These are phyloP conservation scores for Drosophila dives DNA, from an alignment of 2,888 invertebrate species.

Conservation along the genomic window DNA sequence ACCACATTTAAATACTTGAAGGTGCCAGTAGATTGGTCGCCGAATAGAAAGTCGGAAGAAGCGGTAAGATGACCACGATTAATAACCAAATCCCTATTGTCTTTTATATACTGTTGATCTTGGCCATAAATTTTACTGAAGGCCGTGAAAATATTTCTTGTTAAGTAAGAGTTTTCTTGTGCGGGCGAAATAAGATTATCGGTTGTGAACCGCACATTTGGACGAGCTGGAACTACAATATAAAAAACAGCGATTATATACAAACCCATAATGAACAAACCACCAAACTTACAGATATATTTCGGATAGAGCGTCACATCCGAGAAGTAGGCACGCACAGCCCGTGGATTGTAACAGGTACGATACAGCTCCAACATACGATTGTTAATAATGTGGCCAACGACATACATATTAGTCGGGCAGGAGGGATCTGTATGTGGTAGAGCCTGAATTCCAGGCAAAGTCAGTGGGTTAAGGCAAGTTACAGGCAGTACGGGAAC, in stretches of 20 bases:
- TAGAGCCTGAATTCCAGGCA: neutral
- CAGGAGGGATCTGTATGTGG: slow-evolving; percentile 21
- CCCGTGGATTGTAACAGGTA: slow-evolving; percentile 13
- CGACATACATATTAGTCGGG: slow-evolving; percentile 28
- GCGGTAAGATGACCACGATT: slow-evolving; percentile 85
- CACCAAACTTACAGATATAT: slow-evolving; percentile 1
- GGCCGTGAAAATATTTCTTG: neutral
- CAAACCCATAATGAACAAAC: neutral
- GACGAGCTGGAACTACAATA: slow-evolving; percentile 3
- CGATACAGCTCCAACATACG: slow-evolving; percentile 36
- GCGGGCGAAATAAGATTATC: slow-evolving; percentile 4
- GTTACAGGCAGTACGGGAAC: slow-evolving; percentile 1
- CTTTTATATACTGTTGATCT: neutral
- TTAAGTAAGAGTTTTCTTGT: slow-evolving; percentile 2
- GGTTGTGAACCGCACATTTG: neutral
- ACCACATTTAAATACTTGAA: slow-evolving; percentile 85
- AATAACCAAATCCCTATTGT: slow-evolving; percentile 48
- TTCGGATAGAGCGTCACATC: slow-evolving; percentile 7
- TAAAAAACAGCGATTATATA: neutral
- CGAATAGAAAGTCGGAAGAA: slow-evolving; percentile 85
- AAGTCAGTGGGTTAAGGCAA: neutral
- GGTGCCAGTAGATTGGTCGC: slow-evolving; percentile 84
- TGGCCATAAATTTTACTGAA: neutral
- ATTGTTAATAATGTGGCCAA: slow-evolving; percentile 33
- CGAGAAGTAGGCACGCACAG: slow-evolving; percentile 1